Percentiles rank a stretch among this genome's conserved stretches.
Evolutionary conservation across 92 coral and sea anemone genomes (phyloP).

Genomic region (Micromussa lordhowensis): DNA sequence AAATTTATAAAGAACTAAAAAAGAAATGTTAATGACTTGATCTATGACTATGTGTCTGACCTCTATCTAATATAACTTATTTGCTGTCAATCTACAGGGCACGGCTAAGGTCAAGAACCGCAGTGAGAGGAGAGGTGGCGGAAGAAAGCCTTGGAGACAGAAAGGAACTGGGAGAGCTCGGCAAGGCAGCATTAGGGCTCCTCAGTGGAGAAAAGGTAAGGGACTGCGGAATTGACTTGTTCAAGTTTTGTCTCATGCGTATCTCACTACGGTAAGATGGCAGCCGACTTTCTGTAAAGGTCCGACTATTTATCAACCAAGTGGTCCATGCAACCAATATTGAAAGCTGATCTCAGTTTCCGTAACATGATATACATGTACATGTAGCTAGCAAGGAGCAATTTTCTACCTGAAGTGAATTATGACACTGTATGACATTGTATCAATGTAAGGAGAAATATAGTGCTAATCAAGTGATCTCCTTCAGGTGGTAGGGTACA

Average conservation of each 20-base stretch:
- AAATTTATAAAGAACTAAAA: too few relatives aligned
- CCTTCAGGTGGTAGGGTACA: conserved; percentile 93
- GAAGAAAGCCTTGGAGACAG: conserved; percentile 96
- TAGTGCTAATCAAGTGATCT: not conserved
- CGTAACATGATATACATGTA: too few relatives aligned
- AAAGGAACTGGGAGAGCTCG: conserved; percentile 95
- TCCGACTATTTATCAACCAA: too few relatives aligned
- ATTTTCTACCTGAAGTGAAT: not conserved
- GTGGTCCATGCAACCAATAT: too few relatives aligned
- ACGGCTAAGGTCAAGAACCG: conserved; percentile 95
- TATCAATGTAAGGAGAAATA: not conserved
- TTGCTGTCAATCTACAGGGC: conserved; percentile 61
- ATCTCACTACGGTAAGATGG: too few relatives aligned
- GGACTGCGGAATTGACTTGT: not conserved
- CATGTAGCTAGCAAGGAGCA: not conserved
- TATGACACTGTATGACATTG: not conserved
- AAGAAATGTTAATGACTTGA: too few relatives aligned
- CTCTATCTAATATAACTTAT: too few relatives aligned
- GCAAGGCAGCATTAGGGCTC: conserved; percentile 98
- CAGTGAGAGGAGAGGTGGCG: conserved; percentile 94
- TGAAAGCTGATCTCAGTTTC: too few relatives aligned
- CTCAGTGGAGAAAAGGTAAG: conserved; percentile 95
- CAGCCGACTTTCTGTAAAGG: too few relatives aligned
- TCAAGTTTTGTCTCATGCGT: not conserved
- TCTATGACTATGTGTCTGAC: too few relatives aligned